A percentile compares a stretch with the other conserved stretches of the same genome.
phyloP scores from a whole-genome alignment of 2,888 invertebrate species.

The Drosophila melanosoma region DNA sequence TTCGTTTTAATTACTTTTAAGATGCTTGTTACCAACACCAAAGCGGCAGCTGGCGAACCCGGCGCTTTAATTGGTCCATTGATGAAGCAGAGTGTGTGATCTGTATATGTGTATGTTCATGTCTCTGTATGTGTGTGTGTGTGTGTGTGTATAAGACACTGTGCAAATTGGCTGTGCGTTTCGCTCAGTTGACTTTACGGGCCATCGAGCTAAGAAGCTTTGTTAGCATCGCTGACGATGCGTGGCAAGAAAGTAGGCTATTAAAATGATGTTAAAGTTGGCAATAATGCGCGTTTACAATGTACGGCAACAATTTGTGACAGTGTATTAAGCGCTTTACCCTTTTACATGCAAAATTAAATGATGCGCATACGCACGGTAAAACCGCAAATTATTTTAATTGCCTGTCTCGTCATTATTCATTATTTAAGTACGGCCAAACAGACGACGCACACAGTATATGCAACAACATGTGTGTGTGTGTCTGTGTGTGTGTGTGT shows the following conservation, averaged over 20 bases:
- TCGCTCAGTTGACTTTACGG: conserved; percentile 38
- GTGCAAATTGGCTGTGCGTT: conserved; percentile 44
- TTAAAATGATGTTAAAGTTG: conserved; percentile 1
- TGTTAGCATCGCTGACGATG: conserved; percentile 20
- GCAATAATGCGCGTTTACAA: conserved; percentile 4
- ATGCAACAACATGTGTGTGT: conserved; percentile 15
- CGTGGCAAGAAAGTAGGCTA: conserved; percentile 42
- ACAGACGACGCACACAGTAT: conserved; percentile 55
- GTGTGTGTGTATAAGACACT: conserved; percentile 26
- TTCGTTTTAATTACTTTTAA: conserved; percentile 82
- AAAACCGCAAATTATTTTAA: conserved; percentile 84
- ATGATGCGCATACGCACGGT: conserved; percentile 84
- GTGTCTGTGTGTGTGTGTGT: conserved; percentile 8
- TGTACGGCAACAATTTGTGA: conserved; percentile 35
- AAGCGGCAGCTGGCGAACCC: conserved; percentile 48
- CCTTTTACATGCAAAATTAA: conserved; percentile 81
- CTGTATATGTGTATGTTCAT: conserved; percentile 1
- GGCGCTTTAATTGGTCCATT: conserved; percentile 82
- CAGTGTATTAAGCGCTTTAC: conserved; percentile 78
- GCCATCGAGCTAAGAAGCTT: conserved; percentile 41
- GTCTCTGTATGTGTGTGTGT: conserved; percentile 3
- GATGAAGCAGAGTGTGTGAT: conserved; percentile 64
- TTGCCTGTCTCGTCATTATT: conserved; percentile 84
- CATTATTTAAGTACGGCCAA: conserved; percentile 82
- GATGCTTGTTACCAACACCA: conserved; percentile 74